Evolutionary conservation across 1,140 invertebrate species (phyloP), one percentile per base, ranked within the genome.

Genomic region (Aphelenchoides fujianensis): DNA sequence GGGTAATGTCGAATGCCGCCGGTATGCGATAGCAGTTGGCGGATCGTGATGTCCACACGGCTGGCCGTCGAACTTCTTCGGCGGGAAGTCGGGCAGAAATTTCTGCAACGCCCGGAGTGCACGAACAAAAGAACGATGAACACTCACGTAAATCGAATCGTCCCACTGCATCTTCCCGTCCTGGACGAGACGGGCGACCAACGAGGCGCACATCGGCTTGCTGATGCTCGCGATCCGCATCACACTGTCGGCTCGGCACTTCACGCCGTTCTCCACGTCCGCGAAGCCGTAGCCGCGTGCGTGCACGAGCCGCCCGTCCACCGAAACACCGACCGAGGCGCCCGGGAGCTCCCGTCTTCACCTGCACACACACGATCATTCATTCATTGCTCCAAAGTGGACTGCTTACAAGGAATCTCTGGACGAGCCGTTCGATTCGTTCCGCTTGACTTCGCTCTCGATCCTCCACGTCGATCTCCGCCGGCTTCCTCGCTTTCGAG

Each of bases 171-270:
- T 75, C 73, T 86, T 86, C 2, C 87, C 88, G 61, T 86, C 82
- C 76, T 90, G 88, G 79, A 86, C 84, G 2, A 89, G 76, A 78
- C 86, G 87, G 27, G 86, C 89, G 66, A 89, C 85, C n/a, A 86
- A 70, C 30, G 85, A 83, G 82, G 88, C 87, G 16, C 89, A 89
- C 41, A 90, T 86, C 53, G 87, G 77, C 78, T 90, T 90, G 74
- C 88, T 89, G 64, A 90, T 89, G 74, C 88, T 89, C 35, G 89
- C 89, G 71, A 90, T 90, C 68, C 89, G 82, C 85, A 90, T 87
- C 0, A 90, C 86, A 2, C 88, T 87, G 12, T 87, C 77, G n/a
- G 84, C 70, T 30, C 77, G 80, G 78, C 88, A 89, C 12, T 76
- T 79, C 3, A 87, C 79, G 37, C 81, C 71, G 72, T 89, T 89